A percentile compares a stretch with the other conserved stretches of the same genome.
Evolutionary conservation across 2,888 invertebrate species (phyloP).

Genomic region (Rapana venosa): DNA sequence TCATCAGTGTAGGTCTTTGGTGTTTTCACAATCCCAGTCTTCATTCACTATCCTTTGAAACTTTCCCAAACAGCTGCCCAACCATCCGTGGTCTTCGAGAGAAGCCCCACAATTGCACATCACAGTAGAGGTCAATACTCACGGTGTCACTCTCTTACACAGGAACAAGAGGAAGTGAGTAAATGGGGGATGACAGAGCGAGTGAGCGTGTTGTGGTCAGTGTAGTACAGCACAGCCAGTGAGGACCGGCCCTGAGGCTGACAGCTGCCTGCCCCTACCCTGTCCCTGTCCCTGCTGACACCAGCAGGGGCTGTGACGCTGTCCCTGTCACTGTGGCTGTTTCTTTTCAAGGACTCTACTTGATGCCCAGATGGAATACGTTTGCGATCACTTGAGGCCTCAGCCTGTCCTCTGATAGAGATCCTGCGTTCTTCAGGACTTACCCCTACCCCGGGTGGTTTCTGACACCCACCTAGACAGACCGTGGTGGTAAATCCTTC

Average conservation of each 20-base stretch:
- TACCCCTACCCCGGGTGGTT: background rate
- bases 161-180: background rate
- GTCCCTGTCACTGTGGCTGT: background rate
- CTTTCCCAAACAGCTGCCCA: conserved; percentile 1
- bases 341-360: background rate
- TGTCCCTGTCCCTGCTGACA: background rate
- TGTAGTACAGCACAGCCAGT: conserved; percentile 30
- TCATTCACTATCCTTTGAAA: background rate
- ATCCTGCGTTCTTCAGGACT: background rate
- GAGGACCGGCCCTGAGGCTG: conserved; percentile 2
- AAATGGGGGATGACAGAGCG: conserved; percentile 26
- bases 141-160: background rate
- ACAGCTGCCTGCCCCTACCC: background rate
- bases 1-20: background rate
- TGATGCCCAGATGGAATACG: background rate
- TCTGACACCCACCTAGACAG: conserved; percentile 22
- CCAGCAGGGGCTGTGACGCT: background rate
- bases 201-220: conserved; percentile 4
- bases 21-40: background rate
- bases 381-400: background rate
- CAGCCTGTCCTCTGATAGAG: background rate
- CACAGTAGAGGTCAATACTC: background rate
- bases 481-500: conserved; percentile 25
- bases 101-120: background rate
- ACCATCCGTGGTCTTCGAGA: background rate